Base-by-base conservation (phyloP, 2,113 vertebrate species). In the Salvelinus fontinalis region DNA sequence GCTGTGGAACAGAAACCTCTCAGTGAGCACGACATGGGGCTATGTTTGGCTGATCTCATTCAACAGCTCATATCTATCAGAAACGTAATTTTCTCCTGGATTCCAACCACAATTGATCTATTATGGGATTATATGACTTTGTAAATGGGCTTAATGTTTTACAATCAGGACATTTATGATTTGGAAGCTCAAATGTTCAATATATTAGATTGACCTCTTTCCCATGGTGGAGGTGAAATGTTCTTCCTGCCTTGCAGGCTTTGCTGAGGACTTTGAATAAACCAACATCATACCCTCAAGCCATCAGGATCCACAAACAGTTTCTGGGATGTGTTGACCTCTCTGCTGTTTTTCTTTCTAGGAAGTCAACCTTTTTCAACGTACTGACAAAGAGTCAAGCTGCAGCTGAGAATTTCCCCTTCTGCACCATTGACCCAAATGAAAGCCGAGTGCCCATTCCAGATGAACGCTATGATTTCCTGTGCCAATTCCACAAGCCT, bases 401-500 rank as follows among this genome's bases (percentile, higher is more conserved):
- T 0, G 92, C 96, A 71, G 96, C 97, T 48, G 96, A 98, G 88
- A 96, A 97, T 78, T 96, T 98, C 84, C 97, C 96, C 62, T 99
- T 99, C 94, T 97, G 97, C 92, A 97, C 97, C 84, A 97, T 96
- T 90, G 96, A 98, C 92, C 96, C 96, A 85, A 97, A 98, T 84
- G 96, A 98, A 93, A 98, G 96, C 91, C 93, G 95, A 91, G 97
- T 98, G 67, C 95, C 96, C 87, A 95, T 97, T 90, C 97, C 96
- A 81, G 95, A 97, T 91, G 94, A 95, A 87, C 95, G 96, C 92
- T 97, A 94, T 93, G 95, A 97, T 87, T 98, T 96, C 90, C 93
- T 97, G 18, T 96, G 95, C 91, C 94, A 95, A 82, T 95, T 95
- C 87, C 96, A 96, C 92, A 96, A 96, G 86, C 96, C 96, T 86